Evolutionary conservation across 2,797 vertebrate species (phyloP), one percentile per base, ranked within the genome.

Genomic region (Pangasius larnaudii): DNA sequence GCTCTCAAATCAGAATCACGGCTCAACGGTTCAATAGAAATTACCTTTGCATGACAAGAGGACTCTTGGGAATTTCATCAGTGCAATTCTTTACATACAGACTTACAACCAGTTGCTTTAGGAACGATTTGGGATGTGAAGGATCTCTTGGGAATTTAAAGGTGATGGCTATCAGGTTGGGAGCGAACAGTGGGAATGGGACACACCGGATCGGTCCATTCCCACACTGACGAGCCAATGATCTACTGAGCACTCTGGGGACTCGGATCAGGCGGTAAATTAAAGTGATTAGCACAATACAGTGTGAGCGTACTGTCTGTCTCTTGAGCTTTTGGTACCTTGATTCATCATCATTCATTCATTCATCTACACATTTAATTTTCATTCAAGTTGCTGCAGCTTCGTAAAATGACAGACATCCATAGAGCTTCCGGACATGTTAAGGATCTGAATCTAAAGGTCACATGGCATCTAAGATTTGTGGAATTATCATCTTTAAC

Each of bases 1-100:
- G 85, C 83, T 89, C 88, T 67, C 51, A 86, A 89, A 91, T 90
- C 82, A 87, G 59, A 88, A 82, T 51, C 71, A 56, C 69, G 53
- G 85, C 19, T 83, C 79, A 63, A 91, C 89, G 88, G 92, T 92
- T 92, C 85, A 86, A 69, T 87, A 65, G 74, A 91, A 89, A 91
- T 92, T 67, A 65, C 84, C 79, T 63, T 72, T 36, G 63, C 82
- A 81, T 90, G 87, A 88, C 91, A 89, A 89, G 84, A 67, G 49
- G 84, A 53, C 90, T n/a, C 78, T 74, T 63, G 90, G 87, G 90
- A 88, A 84, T 86, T 90, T 80, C 82, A 69, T 69, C 61, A n/a
- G n/a, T 27, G 27, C 87, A 61, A 59, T 81, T 88, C 77, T 85
- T 24, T 86, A 72, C 79, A 82, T 58, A 56, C 63, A 80, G 84